Evolutionary conservation across 1,140 invertebrate genomes (phyloP), one percentile per base, ranked within the genome.

Genomic region (Hylaeus anthracinus): DNA sequence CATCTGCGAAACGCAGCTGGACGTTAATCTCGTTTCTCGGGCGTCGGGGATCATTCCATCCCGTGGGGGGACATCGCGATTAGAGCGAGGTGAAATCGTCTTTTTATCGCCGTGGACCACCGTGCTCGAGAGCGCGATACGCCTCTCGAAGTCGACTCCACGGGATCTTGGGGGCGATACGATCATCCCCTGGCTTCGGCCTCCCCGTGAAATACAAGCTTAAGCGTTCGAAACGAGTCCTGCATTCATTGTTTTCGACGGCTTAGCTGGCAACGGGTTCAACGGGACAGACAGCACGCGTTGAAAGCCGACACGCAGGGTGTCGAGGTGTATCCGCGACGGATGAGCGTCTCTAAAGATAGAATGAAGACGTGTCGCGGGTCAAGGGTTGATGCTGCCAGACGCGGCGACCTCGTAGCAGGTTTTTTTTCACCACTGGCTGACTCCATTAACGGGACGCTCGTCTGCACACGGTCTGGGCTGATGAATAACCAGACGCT

Each of bases 1-100:
- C 70, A 41, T 69, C 74, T 77, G 72, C 72, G 78, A 80, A 73
- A 80, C 83, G 72, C 66, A 73, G 55, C 55, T 78, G 82, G 76
- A 75, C 77, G 84, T 79, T 85, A 85, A 85, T 85, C 82, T 85
- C 77, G 83, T 84, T 84, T 63, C 81, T 9, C 56, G 45, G 60
- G 63, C 63, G 69, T 56, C 83, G 72, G 6, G 41, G 55, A 41
- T 61, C 37, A 51, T 37, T n/a, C 48, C 66, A 48, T 65, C 56
- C 60, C 58, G 70, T 79, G 65, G 73, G 61, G 64, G 45, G 81
- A 78, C 76, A 67, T 72, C 82, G 64, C 82, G 82, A 75, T 74
- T 67, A 73, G 77, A 51, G 39, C 8, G 45, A 77, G 45, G 80
- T 26, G 26, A 26, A 51, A n/a, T 60, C 51, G 51, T 63, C 58